Base-by-base conservation (phyloP, 2,113 vertebrate species). In the Cavia aperea region DNA sequence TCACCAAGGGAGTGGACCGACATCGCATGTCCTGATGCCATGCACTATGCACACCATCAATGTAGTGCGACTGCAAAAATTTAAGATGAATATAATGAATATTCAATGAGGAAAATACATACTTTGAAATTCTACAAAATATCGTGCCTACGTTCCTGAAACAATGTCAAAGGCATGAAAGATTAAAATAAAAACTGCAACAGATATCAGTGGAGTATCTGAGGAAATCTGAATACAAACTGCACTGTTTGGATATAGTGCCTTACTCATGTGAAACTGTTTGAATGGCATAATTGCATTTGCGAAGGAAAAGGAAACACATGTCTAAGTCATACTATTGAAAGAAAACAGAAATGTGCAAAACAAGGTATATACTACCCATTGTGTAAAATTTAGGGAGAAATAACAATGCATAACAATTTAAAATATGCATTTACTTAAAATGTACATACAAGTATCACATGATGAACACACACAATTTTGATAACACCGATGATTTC, bases 61-160 rank as follows among this genome's bases (percentile, higher is more conserved):
- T 4, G 56, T 19, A 83, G 43, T 36, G 70, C 65, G 56, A 54
- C 46, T 91, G 89, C 54, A 88, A 91, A 84, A 91, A 93, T 56
- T 77, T 62, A 89, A 89, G 43, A 88, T 78, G 13, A 83, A 93
- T 66, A 78, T 15, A 23, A 62, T 33, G 36, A 93, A 33, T 92
- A 81, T 66, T 54, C 36, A 94, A 73, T 36, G 49, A 91, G 54
- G 51, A 49, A 95, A 86, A 91, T 29, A 86, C 49, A 78, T n/a
- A 88, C 16, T 21, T 6, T 39, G 11, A 83, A 29, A 87, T 3
- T 88, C 26, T 88, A 79, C n/a, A 84, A 86, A 92, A 90, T 54
- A 77, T 10, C 51, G 72, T 85, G n/a, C 58, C 33, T 54, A 21
- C 7, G n/a, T 23, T 85, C 66, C 63, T 94, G 24, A 88, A 92